These are phyloP conservation scores for Amblyornis subalaris DNA, from an alignment of 2,113 vertebrate genomes.

Conservation along the genomic window DNA sequence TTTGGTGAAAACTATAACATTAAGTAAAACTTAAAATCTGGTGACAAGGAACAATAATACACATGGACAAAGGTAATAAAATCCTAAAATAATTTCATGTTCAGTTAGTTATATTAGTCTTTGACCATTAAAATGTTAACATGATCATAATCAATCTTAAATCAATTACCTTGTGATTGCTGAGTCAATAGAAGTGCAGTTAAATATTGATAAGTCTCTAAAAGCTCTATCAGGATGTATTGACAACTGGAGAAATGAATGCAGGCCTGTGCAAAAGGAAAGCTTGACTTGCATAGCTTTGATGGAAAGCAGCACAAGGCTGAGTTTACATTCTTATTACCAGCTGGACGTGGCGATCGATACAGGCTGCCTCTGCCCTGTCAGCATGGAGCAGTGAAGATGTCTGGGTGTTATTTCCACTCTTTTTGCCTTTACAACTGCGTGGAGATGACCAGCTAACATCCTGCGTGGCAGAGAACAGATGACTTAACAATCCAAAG, in stretches of 20 bases:
- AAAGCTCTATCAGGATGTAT: conserved; percentile 78
- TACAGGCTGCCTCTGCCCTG: conserved; percentile 39
- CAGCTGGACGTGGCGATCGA: conserved; percentile 34
- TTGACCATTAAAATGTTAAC: conserved; percentile 57
- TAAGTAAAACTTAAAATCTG: background rate
- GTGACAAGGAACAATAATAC: background rate
- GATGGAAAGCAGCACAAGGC: conserved; percentile 56
- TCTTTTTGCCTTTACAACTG: background rate
- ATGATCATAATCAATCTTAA: conserved; percentile 84
- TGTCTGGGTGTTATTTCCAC: background rate
- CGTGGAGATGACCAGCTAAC: background rate
- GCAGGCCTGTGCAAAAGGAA: background rate
- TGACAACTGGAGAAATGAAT: conserved; percentile 76
- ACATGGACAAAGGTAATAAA: background rate
- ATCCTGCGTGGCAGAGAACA: background rate
- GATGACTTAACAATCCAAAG: background rate
- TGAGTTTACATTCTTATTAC: conserved; percentile 66
- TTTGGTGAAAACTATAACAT: background rate
- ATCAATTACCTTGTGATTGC: conserved; percentile 85
- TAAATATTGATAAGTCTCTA: conserved; percentile 87
- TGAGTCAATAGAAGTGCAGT: conserved; percentile 79
- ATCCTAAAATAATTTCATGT: conserved; percentile 11
- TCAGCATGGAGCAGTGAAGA: conserved; percentile 2
- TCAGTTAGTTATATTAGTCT: conserved; percentile 34
- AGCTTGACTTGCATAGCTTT: conserved; percentile 14